A percentile compares a stretch with the other conserved stretches of the same genome.
phyloP scores from a whole-genome alignment of 23 tunicate species.

The Oikopleura dioica region DNA sequence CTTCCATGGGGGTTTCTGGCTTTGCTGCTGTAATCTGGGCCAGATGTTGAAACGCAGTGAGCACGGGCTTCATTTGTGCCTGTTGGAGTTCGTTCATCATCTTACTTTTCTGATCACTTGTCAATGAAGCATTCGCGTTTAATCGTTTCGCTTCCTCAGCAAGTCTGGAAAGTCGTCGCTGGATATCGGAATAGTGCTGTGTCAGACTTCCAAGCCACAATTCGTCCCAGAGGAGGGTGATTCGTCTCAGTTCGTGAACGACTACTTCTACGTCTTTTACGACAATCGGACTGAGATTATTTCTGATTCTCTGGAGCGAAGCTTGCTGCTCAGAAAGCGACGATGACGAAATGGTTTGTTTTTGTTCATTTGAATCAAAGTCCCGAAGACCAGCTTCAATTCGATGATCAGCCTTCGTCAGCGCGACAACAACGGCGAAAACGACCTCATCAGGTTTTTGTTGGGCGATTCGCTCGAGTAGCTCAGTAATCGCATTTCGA shows the following conservation, averaged over 20 bases:
- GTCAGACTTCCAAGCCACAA: slow-evolving; percentile 86
- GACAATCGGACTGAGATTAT: neutral
- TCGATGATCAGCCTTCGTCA: slow-evolving; percentile 42
- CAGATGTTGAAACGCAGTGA: slow-evolving; percentile 50
- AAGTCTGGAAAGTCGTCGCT: slow-evolving; percentile 48
- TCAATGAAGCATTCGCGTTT: slow-evolving; percentile 37
- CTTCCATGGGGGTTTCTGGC: slow-evolving; percentile 87
- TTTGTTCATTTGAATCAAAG: slow-evolving; percentile 14
- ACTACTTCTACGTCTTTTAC: slow-evolving; percentile 59
- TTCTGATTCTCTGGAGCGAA: neutral
- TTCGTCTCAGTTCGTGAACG: slow-evolving; percentile 51
- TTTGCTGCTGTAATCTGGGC: slow-evolving; percentile 35
- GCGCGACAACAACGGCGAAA: slow-evolving; percentile 86
- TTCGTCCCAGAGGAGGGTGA: slow-evolving; percentile 86
- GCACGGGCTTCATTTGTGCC: slow-evolving; percentile 83
- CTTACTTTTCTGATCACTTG: slow-evolving; percentile 24
- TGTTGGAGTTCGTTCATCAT: slow-evolving; percentile 53
- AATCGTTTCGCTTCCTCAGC: slow-evolving; percentile 90
- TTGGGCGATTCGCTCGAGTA: slow-evolving; percentile 46
- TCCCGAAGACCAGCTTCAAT: slow-evolving; percentile 29
- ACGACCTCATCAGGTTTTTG: slow-evolving; percentile 58
- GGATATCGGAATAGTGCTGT: slow-evolving; percentile 60
- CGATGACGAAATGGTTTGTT: slow-evolving; percentile 13
- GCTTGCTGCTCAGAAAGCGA: neutral
- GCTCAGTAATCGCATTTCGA: slow-evolving; percentile 47